Base-by-base conservation (phyloP, 2,888 invertebrate species). In the Parnassius mnemosyne region DNA sequence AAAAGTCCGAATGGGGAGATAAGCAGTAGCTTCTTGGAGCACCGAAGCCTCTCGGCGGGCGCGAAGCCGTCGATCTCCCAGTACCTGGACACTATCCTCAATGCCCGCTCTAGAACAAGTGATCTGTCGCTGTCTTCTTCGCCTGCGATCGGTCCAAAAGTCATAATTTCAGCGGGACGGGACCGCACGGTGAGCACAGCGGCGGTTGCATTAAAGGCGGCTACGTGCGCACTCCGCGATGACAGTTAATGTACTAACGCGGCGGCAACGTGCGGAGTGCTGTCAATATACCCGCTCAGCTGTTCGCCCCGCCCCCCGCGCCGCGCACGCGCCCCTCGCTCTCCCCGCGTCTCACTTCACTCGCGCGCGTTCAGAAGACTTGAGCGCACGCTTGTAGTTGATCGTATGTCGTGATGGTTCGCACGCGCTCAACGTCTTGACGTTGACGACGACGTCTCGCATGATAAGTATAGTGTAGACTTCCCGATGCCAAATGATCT, bases 281-380 rank as follows among this genome's bases (percentile, higher is more conserved):
- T 91, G 91, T 90, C 92, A 93, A 93, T 93, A 93, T 92, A 90
- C 87, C 83, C 87, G 88, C 92, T 93, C 93, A 93, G 93, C 93
- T 93, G 93, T 92, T 92, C 84, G 78, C 80, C 80, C 79, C 81
- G 73, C 79, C 66, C 77, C 76, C 78, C 82, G 73, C 78, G 68
- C 77, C 69, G 72, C 72, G 44, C 54, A 34, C 53, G 71, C 72
- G 77, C 81, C 75, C 76, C 80, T 81, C 74, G 78, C 66, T 77
- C 61, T 59, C 59, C 61, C 58, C 51, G 20, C 49, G 54, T 34
- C 46, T 49, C 65, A 64, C 67, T 67, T 57, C 72, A 71, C 60
- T 68, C 68, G 64, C 60, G 66, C 68, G 62, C 44, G 63, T 65
- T 10, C 66, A 55, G 46, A 65, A 67, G 66, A 61, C 64, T 65